Conservation (phyloP, 2,797 vertebrate species). For the Semaprochilodus insignis region DNA sequence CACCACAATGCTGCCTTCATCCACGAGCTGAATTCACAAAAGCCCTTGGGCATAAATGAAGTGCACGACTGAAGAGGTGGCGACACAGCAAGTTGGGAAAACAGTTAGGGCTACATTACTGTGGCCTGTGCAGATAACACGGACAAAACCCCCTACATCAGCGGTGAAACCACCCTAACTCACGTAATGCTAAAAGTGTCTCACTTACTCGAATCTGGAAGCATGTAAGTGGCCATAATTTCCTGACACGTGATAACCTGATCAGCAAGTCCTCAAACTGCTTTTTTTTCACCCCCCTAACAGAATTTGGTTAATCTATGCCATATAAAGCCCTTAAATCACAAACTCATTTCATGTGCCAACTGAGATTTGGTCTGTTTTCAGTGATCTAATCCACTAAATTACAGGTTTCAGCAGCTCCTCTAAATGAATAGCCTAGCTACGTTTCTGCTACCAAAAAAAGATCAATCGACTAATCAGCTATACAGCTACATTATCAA, state of each 20-base stretch:
- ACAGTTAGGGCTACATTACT: background rate
- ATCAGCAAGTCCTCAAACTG: slow-evolving; percentile 45
- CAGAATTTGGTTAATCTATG: slow-evolving; percentile 16
- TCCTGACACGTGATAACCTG: slow-evolving; percentile 62
- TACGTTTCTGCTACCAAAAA: background rate
- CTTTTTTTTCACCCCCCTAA: background rate
- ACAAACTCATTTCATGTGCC: background rate
- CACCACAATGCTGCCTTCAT: background rate
- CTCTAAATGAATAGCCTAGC: background rate
- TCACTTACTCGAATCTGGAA: slow-evolving; percentile 13
- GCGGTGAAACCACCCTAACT: slow-evolving; percentile 16
- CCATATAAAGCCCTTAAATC: background rate
- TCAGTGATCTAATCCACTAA: background rate
- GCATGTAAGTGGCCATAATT: slow-evolving; percentile 52
- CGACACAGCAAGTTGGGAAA: background rate
- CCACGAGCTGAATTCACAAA: background rate
- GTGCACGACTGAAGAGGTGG: background rate
- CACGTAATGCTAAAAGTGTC: slow-evolving; percentile 3
- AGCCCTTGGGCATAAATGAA: background rate
- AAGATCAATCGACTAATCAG: background rate
- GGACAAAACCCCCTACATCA: background rate
- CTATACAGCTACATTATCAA: background rate
- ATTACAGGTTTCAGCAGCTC: background rate
- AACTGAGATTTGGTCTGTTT: background rate
- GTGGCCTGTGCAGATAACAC: background rate